Base-by-base conservation (phyloP, 2,797 vertebrate genomes). In the Otus scops region DNA sequence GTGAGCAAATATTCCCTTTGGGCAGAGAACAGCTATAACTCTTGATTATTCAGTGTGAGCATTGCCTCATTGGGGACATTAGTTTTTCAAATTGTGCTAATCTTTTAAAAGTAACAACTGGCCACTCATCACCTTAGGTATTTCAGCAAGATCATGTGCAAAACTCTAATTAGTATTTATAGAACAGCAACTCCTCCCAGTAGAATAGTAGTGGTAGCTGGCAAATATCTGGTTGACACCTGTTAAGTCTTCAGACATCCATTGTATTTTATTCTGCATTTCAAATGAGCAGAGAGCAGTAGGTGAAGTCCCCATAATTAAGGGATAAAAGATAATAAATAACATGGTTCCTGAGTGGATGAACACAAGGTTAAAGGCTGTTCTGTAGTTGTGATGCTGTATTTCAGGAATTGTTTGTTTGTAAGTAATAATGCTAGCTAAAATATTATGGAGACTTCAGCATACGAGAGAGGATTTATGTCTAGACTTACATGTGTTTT, bases 81-180 rank as follows among this genome's bases (percentile, higher is more conserved):
- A 97, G 93, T 96, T 95, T 97, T 96, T 97, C 95, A 97, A 95
- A 97, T 97, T 95, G 96, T 93, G 93, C 97, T 98, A 97, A 97
- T 97, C 94, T 97, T 98, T 97, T 96, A 95, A 97, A 97, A 97
- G 96, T 97, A 98, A 97, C 97, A 97, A 97, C 96, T 97, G 96
- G 95, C 97, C 97, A 96, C 96, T 97, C 94, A 95, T 97, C 98
- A 97, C 96, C 96, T 97, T 94, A 97, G 95, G 97, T 97, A 97
- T 97, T 97, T 96, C 96, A 97, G 74, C 82, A 96, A 96, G 95
- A 97, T 96, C 95, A 97, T 96, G 94, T 97, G 95, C 95, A 97
- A 94, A 96, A 96, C 92, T 97, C 97, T 97, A 97, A 97, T 97
- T 97, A 97, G 96, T 97, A 97, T 97, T 97, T 97, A 97, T 97